Evolutionary conservation across 2,888 invertebrate species (phyloP).

Genomic region (Pecten maximus): DNA sequence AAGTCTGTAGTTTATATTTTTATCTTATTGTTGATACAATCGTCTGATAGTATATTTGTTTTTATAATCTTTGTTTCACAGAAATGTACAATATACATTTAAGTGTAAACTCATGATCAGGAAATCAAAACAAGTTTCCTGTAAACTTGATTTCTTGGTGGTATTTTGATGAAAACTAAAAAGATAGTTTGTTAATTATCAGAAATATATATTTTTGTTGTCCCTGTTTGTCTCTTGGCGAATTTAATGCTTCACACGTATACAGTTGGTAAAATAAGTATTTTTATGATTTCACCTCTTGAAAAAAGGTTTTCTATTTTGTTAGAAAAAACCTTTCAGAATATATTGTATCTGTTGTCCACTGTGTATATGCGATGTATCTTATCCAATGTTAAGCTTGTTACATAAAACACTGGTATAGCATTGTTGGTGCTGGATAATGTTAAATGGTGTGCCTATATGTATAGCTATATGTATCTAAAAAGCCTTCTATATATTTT

Average conservation of each 20-base stretch:
- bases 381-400: not conserved
- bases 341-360: not conserved
- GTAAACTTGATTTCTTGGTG: not conserved
- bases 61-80: not conserved
- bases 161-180: not conserved
- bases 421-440: not conserved
- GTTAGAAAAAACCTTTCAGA: not conserved
- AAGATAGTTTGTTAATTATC: not conserved
- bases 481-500: not conserved
- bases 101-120: not conserved
- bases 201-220: conserved; percentile 16
- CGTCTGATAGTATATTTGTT: not conserved
- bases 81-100: not conserved
- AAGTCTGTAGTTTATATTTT: not conserved
- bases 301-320: not conserved
- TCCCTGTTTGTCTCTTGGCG: not conserved
- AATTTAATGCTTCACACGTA: not conserved
- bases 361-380: not conserved
- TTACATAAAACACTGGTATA: not conserved
- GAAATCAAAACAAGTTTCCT: not conserved
- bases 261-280: not conserved
- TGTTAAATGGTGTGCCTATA: not conserved
- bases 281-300: not conserved
- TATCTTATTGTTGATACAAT: not conserved
- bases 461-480: not conserved